Evolutionary conservation across 2,888 invertebrate genomes (phyloP).

Genomic region (Mechanitis messenoides): DNA sequence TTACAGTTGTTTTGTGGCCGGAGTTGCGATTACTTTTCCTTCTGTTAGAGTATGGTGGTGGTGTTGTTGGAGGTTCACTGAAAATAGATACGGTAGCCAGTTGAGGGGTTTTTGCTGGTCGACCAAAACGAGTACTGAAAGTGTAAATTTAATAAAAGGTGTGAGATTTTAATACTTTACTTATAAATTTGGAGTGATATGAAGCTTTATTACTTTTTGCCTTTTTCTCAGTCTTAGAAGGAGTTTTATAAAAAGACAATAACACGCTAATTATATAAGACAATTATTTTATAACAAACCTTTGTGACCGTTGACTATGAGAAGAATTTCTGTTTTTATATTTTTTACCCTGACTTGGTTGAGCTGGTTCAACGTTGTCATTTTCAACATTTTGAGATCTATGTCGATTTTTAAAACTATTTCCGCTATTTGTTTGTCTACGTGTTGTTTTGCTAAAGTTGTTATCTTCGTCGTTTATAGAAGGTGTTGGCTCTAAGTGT

Average conservation of each 20-base stretch:
- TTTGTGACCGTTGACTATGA: conserved; percentile 58
- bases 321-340: conserved; percentile 64
- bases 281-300: conserved; percentile 41
- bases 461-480: conserved; percentile 78
- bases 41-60: conserved; percentile 71
- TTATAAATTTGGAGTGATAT: not conserved
- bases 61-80: conserved; percentile 75
- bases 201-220: no score
- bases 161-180: conserved; percentile 1
- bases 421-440: conserved; percentile 66
- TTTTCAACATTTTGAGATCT: conserved; percentile 61
- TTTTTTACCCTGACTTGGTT: conserved; percentile 59
- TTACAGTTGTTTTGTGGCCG: conserved; percentile 61
- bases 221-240: not conserved
- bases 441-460: conserved; percentile 74
- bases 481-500: conserved; percentile 80
- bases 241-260: conserved; percentile 4
- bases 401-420: conserved; percentile 78
- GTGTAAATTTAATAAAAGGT: conserved; percentile 17
- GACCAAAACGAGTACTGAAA: conserved; percentile 70
- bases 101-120: conserved; percentile 73
- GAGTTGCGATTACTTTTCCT: conserved; percentile 69
- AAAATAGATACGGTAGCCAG: conserved; percentile 81
- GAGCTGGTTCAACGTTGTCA: conserved; percentile 50
- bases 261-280: conserved; percentile 1